Conservation (phyloP, 2,888 invertebrate genomes). For the Graphium colonna region DNA sequence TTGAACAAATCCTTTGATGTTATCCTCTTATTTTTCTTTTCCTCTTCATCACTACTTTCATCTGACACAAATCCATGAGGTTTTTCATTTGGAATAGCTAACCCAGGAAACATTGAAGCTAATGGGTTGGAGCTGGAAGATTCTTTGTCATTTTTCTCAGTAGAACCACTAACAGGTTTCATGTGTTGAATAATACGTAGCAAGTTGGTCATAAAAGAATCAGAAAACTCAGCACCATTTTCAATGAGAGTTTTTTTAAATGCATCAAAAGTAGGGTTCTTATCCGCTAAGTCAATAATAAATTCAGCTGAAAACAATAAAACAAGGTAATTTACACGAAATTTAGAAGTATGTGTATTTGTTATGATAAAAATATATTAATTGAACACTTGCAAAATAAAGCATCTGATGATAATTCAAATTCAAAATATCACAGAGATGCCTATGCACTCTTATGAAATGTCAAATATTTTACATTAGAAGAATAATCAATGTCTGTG, state of each 20-base stretch:
- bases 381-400: no score
- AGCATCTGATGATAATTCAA: no score
- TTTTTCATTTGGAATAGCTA: constrained; percentile 82
- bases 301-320: constrained; percentile 90
- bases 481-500: no score
- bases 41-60: constrained; percentile 55
- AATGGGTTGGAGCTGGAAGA: constrained; percentile 73
- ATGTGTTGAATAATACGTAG: constrained; percentile 97
- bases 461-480: no score
- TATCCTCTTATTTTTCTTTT: constrained; percentile 49
- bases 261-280: constrained; percentile 89
- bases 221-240: constrained; percentile 98
- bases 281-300: constrained; percentile 95
- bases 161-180: constrained; percentile 81
- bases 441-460: no score
- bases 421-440: no score
- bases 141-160: constrained; percentile 37
- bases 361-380: no score
- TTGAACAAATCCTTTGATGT: constrained; percentile 70
- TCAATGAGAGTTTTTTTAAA: constrained; percentile 93
- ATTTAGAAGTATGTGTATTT: not conserved
- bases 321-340: no score
- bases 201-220: constrained; percentile 95
- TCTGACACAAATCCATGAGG: constrained; percentile 63
- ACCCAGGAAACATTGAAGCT: constrained; percentile 86